Evolutionary conservation across 2,888 invertebrate species (phyloP).

Genomic region (Tenthredo scrophulariae): DNA sequence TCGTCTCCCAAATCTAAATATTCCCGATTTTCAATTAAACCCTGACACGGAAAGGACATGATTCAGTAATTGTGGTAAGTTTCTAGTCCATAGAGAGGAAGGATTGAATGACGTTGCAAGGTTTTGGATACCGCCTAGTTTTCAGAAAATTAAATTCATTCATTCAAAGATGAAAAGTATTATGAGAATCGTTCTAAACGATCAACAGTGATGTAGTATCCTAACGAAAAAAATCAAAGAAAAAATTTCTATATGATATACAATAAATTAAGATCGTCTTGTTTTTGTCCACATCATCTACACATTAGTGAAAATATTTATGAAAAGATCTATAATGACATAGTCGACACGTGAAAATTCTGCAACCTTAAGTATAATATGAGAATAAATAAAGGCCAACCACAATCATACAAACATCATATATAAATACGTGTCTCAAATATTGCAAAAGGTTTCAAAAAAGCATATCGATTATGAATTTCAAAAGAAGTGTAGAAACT

Average conservation of each 20-base stretch:
- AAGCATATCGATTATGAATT: neutral
- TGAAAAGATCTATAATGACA: neutral
- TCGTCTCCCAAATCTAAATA: neutral
- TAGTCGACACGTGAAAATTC: neutral
- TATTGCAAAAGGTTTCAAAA: neutral
- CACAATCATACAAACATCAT: neutral
- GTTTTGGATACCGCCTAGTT: neutral
- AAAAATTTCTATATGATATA: neutral
- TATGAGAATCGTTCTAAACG: neutral
- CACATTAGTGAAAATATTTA: neutral
- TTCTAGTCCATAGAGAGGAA: neutral
- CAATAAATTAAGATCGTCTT: neutral
- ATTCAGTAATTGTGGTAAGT: neutral
- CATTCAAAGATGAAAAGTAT: neutral
- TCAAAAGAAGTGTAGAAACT: neutral
- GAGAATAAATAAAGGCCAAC: neutral
- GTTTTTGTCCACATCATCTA: neutral
- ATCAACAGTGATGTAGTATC: neutral
- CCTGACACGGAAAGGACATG: neutral
- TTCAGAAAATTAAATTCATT: neutral
- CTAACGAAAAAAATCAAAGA: neutral
- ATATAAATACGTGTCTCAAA: neutral
- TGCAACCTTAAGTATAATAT: neutral
- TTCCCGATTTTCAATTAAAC: neutral
- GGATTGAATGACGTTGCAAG: neutral